These are phyloP conservation scores for Mus spretus DNA, from an alignment of 2,797 vertebrate genomes.

Conservation along the genomic window DNA sequence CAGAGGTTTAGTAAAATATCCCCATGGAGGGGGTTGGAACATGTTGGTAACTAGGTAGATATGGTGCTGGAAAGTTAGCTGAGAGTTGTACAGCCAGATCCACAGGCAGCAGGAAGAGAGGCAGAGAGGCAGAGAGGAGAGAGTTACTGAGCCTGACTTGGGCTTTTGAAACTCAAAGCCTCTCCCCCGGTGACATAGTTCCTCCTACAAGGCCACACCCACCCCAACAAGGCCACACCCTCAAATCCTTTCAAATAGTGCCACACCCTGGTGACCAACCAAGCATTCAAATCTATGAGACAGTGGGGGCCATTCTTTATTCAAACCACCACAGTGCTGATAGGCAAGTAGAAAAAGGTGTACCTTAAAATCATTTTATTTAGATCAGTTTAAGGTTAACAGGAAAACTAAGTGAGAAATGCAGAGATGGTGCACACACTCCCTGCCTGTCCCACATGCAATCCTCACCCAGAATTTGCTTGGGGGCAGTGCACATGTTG, in stretches of 20 bases:
- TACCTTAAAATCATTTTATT: background rate
- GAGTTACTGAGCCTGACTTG: background rate
- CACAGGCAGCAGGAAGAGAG: background rate
- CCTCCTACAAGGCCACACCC: background rate
- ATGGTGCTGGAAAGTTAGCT: background rate
- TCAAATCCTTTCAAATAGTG: background rate
- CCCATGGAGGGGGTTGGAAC: background rate
- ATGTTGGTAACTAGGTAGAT: background rate
- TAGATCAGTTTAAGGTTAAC: background rate
- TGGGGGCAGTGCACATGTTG: background rate
- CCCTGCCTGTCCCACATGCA: rapidly evolving
- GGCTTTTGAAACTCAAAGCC: background rate
- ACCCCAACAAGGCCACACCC: background rate
- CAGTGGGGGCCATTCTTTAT: background rate
- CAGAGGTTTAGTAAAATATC: background rate
- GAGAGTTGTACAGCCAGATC: background rate
- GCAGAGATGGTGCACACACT: background rate
- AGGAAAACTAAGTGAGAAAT: background rate
- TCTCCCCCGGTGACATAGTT: background rate
- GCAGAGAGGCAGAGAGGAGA: background rate
- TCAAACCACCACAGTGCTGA: background rate
- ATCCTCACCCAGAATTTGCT: background rate
- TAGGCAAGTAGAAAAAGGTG: background rate
- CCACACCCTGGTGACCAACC: background rate
- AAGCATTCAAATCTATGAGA: background rate